Evolutionary conservation across 2,888 invertebrate species (phyloP), one percentile per base, ranked within the genome.

Genomic region (Apamea monoglypha): DNA sequence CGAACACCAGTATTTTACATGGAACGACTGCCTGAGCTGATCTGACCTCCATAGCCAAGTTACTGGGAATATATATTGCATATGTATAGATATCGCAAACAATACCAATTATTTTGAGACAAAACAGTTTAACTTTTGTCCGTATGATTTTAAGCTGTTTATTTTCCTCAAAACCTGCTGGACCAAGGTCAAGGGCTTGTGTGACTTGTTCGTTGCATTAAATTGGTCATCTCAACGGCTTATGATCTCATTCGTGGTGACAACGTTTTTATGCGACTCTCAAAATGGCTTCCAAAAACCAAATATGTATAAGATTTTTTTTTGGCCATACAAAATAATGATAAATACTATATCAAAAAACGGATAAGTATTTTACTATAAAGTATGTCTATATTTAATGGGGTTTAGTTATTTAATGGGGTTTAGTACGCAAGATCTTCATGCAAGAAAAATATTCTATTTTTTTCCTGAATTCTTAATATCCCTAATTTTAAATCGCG

Each of bases 121-220:
- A 44, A 14, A 5, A 25, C 12, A 2, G 7, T n/a, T 25, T 25
- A 36, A 36, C 25, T 44, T 76, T 21, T 10, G n/a, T 16, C 12
- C n/a, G 29, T 47, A 29, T n/a, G 8, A 66, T 50, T 72, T 47
- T 36, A 36, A 47, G 56, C 16, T 44, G 36, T 59, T 68, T 68
- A 61, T 76, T 84, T 83, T 81, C 83, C 82, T 83, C 71, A 69
- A 82, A 84, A 73, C 80, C 44, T 77, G 77, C 47, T 71, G 71
- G 12, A 67, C 16, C 66, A 81, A 88, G 88, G 88, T 72, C 80
- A 75, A 14, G 78, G 76, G 14, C 70, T 80, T 80, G 7, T 76
- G 44, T 81, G 73, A 64, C 59, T 47, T 63, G 61, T 59, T 71
- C 63, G 29, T 68, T 71, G 79, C 74, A 75, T 72, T 44, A 70